Evolutionary conservation across 2,113 vertebrate genomes (phyloP).

Genomic region (Notarius quadriscutis): DNA sequence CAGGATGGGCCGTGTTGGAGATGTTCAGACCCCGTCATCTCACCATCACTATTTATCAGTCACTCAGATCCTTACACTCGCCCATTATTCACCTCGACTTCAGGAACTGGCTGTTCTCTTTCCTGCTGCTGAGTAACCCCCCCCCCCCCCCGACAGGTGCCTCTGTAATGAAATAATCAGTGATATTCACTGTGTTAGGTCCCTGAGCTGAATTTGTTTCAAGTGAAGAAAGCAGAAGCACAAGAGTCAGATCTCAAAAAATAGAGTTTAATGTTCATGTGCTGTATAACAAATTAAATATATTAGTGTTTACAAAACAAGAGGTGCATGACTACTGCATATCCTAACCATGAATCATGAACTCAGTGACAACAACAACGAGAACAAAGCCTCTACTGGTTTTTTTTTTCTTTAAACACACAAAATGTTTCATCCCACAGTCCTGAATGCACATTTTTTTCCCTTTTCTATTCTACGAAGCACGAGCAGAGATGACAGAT

Average conservation of each 20-base stretch:
- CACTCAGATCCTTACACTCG: too few relatives aligned
- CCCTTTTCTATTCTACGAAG: conserved; percentile 42
- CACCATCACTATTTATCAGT: too few relatives aligned
- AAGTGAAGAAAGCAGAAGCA: conserved; percentile 33
- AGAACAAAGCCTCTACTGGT: conserved; percentile 45
- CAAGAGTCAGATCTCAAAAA: conserved; percentile 58
- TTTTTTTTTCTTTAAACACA: conserved; percentile 16
- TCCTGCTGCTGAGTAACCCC: too few relatives aligned
- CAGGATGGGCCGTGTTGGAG: too few relatives aligned
- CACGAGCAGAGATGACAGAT: conserved; percentile 30
- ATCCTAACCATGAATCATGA: conserved; percentile 44
- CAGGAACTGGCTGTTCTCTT: too few relatives aligned
- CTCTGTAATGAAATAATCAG: too few relatives aligned
- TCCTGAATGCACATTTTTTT: conserved; percentile 19
- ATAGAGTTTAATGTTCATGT: conserved; percentile 80
- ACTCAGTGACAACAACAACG: conserved; percentile 48
- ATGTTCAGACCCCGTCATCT: too few relatives aligned
- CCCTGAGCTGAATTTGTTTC: too few relatives aligned
- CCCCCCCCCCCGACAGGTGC: too few relatives aligned
- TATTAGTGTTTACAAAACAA: conserved; percentile 78
- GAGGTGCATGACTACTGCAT: conserved; percentile 55
- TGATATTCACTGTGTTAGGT: too few relatives aligned
- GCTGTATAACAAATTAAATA: conserved; percentile 85
- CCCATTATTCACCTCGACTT: too few relatives aligned
- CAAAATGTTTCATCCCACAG: conserved; percentile 45